phyloP scores from a whole-genome alignment of 2,113 vertebrate genomes.

The Hippocampus mohnikei region DNA sequence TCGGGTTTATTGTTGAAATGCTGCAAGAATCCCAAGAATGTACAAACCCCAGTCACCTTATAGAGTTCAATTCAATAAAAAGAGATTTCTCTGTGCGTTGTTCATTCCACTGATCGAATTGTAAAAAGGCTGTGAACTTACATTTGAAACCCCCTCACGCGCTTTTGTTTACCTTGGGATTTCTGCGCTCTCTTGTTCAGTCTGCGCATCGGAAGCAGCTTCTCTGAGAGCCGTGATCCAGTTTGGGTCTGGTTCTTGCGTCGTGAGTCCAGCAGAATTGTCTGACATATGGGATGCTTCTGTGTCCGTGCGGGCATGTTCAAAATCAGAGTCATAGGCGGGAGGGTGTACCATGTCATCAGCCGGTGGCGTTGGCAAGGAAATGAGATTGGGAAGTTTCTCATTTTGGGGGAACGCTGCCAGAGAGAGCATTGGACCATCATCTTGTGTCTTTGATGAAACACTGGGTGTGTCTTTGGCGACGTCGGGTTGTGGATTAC shows the following conservation, averaged over 20 bases:
- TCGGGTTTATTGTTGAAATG: background rate
- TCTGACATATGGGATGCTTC: constrained; percentile 15
- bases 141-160: constrained; percentile 17
- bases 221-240: constrained; percentile 68
- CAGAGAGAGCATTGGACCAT: background rate
- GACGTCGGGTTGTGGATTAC: constrained; percentile 7
- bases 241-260: constrained; percentile 41
- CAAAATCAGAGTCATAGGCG: background rate
- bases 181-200: constrained; percentile 42
- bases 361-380: constrained; percentile 11
- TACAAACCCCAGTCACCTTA: background rate
- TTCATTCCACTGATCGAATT: constrained; percentile 4
- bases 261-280: constrained; percentile 9
- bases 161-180: constrained; percentile 60
- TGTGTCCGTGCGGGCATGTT: constrained; percentile 16
- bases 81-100: background rate
- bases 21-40: background rate
- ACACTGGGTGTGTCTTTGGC: constrained; percentile 2
- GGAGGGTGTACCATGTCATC: constrained; percentile 2
- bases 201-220: constrained; percentile 49
- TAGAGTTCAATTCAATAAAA: background rate
- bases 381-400: constrained; percentile 4
- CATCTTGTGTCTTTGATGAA: constrained; percentile 15
- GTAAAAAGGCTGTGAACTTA: background rate
- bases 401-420: constrained; percentile 5